Evolutionary conservation across 2,888 invertebrate genomes (phyloP), one percentile per base, ranked within the genome.

Genomic region (Sarcophaga subvicina): DNA sequence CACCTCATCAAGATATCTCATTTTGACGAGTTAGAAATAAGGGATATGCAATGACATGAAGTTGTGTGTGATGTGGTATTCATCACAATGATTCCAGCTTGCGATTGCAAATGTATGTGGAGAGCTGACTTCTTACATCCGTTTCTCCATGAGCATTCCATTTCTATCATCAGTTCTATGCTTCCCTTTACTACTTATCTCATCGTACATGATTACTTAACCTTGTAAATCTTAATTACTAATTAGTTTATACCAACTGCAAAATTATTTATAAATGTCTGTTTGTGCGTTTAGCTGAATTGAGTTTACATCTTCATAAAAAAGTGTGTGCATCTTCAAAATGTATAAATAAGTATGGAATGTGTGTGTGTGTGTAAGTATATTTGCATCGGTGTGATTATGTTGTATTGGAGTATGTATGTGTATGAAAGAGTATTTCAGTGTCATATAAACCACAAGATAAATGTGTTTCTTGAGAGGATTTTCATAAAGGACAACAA

Each of bases 401-500:
- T 54, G 17, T 54, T 14, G 54, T 54, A 54, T 54, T 17, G 17
- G 54, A 4, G 5, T 49, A 14, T 25, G 63, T 25, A n/a, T 20
- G 20, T 60, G 8, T 60, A 2, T 20, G 67, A 73, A 71, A 71
- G 77, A 47, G 67, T 67, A 78, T n/a, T 10, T 37, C 47, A 11
- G 54, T 59, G 69, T 17, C 45, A 45, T 77, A 60, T 77, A 83
- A 79, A 69, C 87, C 87, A 79, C 75, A 87, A 87, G 83, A 84
- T 81, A 87, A 87, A 87, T 87, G 81, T 81, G 83, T 81, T 87
- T 81, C 87, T 87, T 81, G 80, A 79, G 83, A 84, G 83, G 87
- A 87, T 87, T 87, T 87, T 87, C 84, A 78, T 49, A 78, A 75
- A 81, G 87, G 87, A 87, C 87, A 87, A 80, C 80, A 87, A 17